Evolutionary conservation across 2,113 vertebrate species (phyloP).

Genomic region (Gymnobelideus leadbeateri): DNA sequence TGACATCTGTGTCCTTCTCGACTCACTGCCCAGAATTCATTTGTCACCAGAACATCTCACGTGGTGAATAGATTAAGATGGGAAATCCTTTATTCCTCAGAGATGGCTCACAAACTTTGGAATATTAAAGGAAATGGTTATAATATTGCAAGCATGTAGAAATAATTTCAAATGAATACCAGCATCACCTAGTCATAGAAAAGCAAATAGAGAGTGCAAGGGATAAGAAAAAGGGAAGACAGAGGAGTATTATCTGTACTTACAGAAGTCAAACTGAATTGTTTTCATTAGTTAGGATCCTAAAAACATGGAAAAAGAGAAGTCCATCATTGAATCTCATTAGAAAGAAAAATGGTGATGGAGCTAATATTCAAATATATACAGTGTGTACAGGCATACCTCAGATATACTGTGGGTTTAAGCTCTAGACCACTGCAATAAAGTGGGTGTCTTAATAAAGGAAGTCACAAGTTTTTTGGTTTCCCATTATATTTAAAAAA

Average conservation of each 20-base stretch:
- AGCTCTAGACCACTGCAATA: not conserved
- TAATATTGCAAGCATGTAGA: conserved; percentile 72
- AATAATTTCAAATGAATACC: conserved; percentile 73
- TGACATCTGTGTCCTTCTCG: conserved; percentile 99
- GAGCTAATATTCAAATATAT: not conserved
- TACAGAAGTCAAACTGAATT: conserved; percentile 32
- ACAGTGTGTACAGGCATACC: not conserved
- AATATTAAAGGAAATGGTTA: conserved; percentile 81
- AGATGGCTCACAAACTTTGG: conserved; percentile 78
- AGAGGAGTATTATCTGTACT: conserved; percentile 25
- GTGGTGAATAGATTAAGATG: conserved; percentile 78
- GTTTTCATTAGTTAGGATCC: conserved; percentile 54
- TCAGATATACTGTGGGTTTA: not conserved
- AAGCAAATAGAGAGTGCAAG: conserved; percentile 34
- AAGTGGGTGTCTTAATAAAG: not conserved
- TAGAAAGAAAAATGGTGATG: not conserved
- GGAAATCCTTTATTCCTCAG: conserved; percentile 83
- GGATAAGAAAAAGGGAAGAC: conserved; percentile 53
- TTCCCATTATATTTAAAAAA: too few species aligned
- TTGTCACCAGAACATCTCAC: conserved; percentile 88
- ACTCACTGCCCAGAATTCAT: conserved; percentile 92
- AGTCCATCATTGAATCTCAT: not conserved
- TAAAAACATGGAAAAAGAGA: not conserved
- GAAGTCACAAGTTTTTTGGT: not conserved
- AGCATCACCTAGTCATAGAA: not conserved